Evolutionary conservation across 2,888 invertebrate species (phyloP).

Genomic region (Chrysina gloriosa): DNA sequence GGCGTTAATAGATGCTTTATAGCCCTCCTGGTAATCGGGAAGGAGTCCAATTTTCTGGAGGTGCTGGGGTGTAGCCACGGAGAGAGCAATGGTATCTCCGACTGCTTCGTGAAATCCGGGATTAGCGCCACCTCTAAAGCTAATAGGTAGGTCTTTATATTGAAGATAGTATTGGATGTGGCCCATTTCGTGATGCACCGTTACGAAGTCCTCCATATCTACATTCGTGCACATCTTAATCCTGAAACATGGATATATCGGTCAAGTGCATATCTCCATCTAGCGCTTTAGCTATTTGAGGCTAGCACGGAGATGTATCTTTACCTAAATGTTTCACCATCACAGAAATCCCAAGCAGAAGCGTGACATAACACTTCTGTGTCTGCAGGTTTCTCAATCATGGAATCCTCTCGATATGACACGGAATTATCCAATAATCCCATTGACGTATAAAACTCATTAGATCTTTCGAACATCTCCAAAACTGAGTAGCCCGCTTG

Average conservation of each 20-base stretch:
- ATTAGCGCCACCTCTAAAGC: slow-evolving; percentile 67
- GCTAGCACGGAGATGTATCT: too few species aligned
- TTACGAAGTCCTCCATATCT: slow-evolving; percentile 70
- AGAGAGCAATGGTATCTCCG: slow-evolving; percentile 73
- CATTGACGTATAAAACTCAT: slow-evolving; percentile 71
- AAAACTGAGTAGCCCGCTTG: slow-evolving; percentile 64
- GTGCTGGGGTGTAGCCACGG: slow-evolving; percentile 68
- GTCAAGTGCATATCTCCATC: neutral
- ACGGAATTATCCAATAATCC: slow-evolving; percentile 72
- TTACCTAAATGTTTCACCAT: slow-evolving; percentile 74
- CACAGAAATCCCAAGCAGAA: slow-evolving; percentile 78
- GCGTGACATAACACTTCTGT: slow-evolving; percentile 73
- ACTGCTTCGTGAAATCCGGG: slow-evolving; percentile 75
- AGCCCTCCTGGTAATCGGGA: slow-evolving; percentile 56
- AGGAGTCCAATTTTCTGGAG: slow-evolving; percentile 65
- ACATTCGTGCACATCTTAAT: slow-evolving; percentile 73
- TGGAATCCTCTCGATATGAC: slow-evolving; percentile 68
- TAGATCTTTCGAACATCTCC: slow-evolving; percentile 71
- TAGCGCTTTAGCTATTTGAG: too few species aligned
- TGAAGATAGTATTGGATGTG: slow-evolving; percentile 75
- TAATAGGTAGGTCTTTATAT: slow-evolving; percentile 69
- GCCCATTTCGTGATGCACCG: slow-evolving; percentile 80
- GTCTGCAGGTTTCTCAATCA: slow-evolving; percentile 70
- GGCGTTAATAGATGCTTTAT: slow-evolving; percentile 65
- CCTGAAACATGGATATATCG: slow-evolving; percentile 56